A percentile compares a stretch with the other conserved stretches of the same genome.
phyloP scores from a whole-genome alignment of 2,113 vertebrate species.

The Notarius lentiginosus region DNA sequence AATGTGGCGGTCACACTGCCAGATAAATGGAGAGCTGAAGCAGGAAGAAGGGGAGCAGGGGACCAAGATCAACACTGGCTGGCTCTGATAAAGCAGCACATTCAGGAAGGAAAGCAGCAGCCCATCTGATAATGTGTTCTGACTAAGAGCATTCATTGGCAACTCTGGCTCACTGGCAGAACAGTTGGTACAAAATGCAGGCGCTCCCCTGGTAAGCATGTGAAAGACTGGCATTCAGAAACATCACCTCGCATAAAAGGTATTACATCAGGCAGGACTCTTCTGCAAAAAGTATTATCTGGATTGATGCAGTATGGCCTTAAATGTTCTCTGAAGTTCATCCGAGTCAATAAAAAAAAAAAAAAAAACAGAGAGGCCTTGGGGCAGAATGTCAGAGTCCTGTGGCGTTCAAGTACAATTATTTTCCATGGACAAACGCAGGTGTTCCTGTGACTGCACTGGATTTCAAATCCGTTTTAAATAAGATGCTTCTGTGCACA shows the following conservation, averaged over 20 bases:
- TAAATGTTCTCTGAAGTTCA: not conserved
- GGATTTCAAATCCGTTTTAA: not conserved
- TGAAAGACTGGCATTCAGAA: not conserved
- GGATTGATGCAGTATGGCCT: not conserved
- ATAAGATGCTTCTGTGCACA: not conserved
- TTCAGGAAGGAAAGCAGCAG: conserved; percentile 36
- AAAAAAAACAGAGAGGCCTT: not conserved
- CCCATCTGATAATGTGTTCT: conserved; percentile 46
- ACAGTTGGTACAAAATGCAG: conserved; percentile 34
- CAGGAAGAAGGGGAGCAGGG: not conserved
- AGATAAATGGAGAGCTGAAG: conserved; percentile 14
- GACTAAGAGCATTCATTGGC: conserved; percentile 18
- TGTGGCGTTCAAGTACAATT: not conserved
- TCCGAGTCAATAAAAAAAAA: not conserved
- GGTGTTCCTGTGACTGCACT: not conserved
- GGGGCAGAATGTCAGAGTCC: not conserved
- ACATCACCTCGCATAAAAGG: not conserved
- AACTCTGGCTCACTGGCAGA: conserved; percentile 6
- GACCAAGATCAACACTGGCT: conserved; percentile 35
- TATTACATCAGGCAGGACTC: not conserved
- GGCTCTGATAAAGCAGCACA: conserved; percentile 38
- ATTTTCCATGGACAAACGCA: not conserved
- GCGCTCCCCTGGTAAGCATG: conserved; percentile 35
- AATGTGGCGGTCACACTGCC: not conserved
- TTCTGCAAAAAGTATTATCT: not conserved